Evolutionary conservation across 2,888 invertebrate genomes (phyloP).

Genomic region (Stenichneumon culpator): DNA sequence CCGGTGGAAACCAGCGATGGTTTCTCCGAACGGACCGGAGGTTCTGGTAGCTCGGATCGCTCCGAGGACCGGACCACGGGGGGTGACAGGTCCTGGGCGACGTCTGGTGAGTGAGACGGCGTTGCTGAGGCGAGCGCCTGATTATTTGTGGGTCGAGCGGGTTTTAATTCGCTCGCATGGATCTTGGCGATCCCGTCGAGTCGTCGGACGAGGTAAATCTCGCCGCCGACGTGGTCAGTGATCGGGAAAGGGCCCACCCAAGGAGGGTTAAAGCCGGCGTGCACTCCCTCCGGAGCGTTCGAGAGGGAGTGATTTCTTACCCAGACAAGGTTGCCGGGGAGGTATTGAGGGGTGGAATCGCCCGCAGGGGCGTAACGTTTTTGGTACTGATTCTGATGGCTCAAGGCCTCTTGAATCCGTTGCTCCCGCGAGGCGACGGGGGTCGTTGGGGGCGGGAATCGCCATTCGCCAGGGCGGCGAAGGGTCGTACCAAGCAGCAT

Average conservation of each 20-base stretch:
- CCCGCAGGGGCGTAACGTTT: not conserved
- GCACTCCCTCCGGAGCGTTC: not conserved
- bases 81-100: not conserved
- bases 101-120: not conserved
- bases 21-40: no score
- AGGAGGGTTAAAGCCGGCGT: not conserved
- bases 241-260: not conserved
- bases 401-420: not conserved
- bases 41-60: no score
- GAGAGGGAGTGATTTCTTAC: not conserved
- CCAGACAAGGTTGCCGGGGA: not conserved
- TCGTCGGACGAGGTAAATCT: not conserved
- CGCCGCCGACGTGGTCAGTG: not conserved
- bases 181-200: not conserved
- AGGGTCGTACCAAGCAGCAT: conserved; percentile 25
- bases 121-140: not conserved
- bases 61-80: no score
- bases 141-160: no score
- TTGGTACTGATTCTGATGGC: not conserved
- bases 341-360: not conserved
- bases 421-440: not conserved
- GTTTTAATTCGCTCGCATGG: not conserved
- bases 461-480: conserved; percentile 43
- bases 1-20: no score
- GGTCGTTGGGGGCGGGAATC: not conserved